Base-by-base conservation (phyloP, 2,113 vertebrate species). In the Anthoscopus minutus region DNA sequence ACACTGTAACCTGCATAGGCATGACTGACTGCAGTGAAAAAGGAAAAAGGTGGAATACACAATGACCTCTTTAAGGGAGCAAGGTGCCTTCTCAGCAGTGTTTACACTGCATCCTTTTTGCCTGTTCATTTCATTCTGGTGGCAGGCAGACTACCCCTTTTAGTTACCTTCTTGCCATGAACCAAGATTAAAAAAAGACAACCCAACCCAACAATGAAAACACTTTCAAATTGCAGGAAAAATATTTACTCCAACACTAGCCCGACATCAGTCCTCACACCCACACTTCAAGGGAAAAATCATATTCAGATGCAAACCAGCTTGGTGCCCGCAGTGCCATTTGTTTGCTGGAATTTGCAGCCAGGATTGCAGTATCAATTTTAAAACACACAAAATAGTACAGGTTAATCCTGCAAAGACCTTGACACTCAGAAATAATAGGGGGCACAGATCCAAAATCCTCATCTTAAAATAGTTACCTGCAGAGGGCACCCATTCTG, bases 401-500 rank as follows among this genome's bases (percentile, higher is more conserved):
- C 21, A 15, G 35, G 6, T n/a, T 2, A 0, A 31, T 54, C 42
- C 6, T 42, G 47, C 42, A 35, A n/a, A 73, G 31, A 50, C 23
- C 27, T 86, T 14, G 13, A 33, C 6, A 4, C 18, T 37, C 12
- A 11, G 53, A 61, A 80, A 42, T 25, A 80, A 57, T 45, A 53
- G 4, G 23, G 28, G n/a, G 16, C 48, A 45, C 14, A 7, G 23
- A 33, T 50, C 38, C 58, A 77, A 81, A 94, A 77, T 44, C 20
- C 37, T 81, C 25, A 22, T 60, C 17, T 60, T 65, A 91, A 47
- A 88, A 42, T 1, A 70, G 54, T n/a, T 81, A 92, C 95, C 94
- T 97, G 92, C 89, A 97, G 96, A 94, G 95, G 94, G 91, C 92
- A 92, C 67, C 67, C 92, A 47, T 86, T 89, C 94, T 61, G 31